Base-by-base conservation (phyloP, 92 coral and sea anemone species). In the Scolanthus callimorphus region DNA sequence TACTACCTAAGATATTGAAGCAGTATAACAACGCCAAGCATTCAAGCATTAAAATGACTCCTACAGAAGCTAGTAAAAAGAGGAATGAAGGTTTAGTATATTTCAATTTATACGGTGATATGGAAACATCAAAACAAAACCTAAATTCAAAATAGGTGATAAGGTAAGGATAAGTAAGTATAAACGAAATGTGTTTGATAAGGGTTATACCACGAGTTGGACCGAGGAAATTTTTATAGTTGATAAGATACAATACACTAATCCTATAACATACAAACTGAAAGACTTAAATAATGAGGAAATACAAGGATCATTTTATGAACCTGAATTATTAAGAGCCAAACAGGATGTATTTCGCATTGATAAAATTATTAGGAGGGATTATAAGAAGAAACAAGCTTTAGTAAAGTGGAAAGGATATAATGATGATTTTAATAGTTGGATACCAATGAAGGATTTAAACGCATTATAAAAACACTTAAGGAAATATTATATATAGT, bases 81-180 rank as follows among this genome's bases (percentile, higher is more conserved):
- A 62, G 29, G 39, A 73, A 73, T 54, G 72, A 73, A 65, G 74
- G 74, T 24, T 23, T 31, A 17, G 74, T 73, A 31, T 73, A 73
- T 27, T 73, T 73, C 44, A 63, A 64, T 73, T 27, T 64, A 17
- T 73, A 73, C 55, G 73, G 80, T 44, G 63, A 73, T 44, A 73
- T 65, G 56, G 63, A 73, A 15, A 1, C 2, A 64, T 65, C 20
- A 73, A 31, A 0, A 65, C 23, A 8, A 72, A 72, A 72, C 72
- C 79, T 9, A 73, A 63, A 65, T 73, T 73, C 37, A 63, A 73
- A 55, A 20, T 73, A 27, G 74, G 79, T 64, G 74, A 73, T 41
- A 73, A 73, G 47, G 79, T 73, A 25, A 21, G 73, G 28, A 64
- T 73, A 51, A 28, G 52, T 43, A 73, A 73, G 51, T 73, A 73